phyloP scores from a whole-genome alignment of 2,113 vertebrate genomes.

The Chamaetylas fuelleborni region DNA sequence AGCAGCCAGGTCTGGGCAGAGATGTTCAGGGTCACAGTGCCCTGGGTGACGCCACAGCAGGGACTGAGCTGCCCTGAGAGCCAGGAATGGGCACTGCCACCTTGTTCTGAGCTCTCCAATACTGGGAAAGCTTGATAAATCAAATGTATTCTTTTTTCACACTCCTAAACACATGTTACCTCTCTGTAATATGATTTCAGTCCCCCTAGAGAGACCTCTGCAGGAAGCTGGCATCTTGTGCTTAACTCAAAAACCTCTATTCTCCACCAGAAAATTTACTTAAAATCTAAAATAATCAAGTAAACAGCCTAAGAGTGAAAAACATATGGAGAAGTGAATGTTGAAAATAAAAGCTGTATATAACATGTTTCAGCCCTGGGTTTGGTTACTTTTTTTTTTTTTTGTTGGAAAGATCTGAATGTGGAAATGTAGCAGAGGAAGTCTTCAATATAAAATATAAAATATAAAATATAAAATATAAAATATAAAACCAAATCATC shows the following conservation, averaged over 20 bases:
- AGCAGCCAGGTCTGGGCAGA: neutral
- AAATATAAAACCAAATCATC: neutral
- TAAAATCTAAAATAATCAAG: neutral
- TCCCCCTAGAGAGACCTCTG: neutral
- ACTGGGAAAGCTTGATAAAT: neutral
- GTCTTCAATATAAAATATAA: neutral
- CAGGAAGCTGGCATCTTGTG: neutral
- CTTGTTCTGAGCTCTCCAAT: neutral
- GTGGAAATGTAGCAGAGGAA: neutral
- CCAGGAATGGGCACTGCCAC: accelerated
- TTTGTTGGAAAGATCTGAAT: neutral
- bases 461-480: no score
- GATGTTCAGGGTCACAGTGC: accelerated
- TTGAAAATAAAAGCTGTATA: neutral
- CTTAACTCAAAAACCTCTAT: neutral
- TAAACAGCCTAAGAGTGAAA: neutral
- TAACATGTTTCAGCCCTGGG: neutral
- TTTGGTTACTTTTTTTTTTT: neutral
- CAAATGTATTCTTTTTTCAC: neutral
- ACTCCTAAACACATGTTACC: neutral
- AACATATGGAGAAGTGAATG: neutral
- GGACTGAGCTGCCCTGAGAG: neutral
- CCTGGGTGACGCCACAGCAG: no score
- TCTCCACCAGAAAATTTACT: neutral
- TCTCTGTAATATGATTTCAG: neutral